Base-by-base conservation (phyloP, 2,797 vertebrate genomes). In the Podarcis lilfordi region DNA sequence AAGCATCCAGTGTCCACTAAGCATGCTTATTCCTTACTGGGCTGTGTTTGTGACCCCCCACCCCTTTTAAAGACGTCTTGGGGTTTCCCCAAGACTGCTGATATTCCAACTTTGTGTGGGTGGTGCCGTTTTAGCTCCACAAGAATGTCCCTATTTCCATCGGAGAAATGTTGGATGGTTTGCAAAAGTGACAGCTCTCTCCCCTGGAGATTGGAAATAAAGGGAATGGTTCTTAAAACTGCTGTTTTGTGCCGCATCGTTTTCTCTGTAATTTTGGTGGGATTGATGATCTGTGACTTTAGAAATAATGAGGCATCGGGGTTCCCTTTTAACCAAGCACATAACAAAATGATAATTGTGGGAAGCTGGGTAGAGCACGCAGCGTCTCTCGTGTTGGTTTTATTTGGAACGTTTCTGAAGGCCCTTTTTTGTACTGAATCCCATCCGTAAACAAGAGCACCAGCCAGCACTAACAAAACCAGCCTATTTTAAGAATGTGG, bases 381-480 rank as follows among this genome's bases (percentile, higher is more conserved):
- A 9, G 9, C 6, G 8, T 15, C 23, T 2, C 85, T 86, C 23
- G 25, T 29, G 80, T 61, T 43, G n/a, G 71, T 88, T 92, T 90
- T 13, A 27, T 77, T 6, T 86, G 92, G 84, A 64, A 29, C 9
- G n/a, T 88, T 87, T n/a, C 21, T 25, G 5, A 29, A 80, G n/a
- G 5, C 61, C 40, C 32, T 88, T 86, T 55, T 88, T 68, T 68
- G 29, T 8, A 9, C 17, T 71, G 64, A 25, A 25, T 90, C 69
- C 21, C n/a, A 83, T 40, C 79, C 15, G 78, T 89, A 82, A n/a
- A 15, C 43, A 87, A 91, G 72, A 25, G 79, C 45, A 80, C 45
- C 43, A 37, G 84, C 92, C 19, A 84, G 40, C 71, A 85, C 82
- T 89, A 90, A 74, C 71, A 82, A 68, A 91, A 90, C 2, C 86